Evolutionary conservation across 2,888 invertebrate species (phyloP), one percentile per base, ranked within the genome.

Genomic region (Epinotia ramella): DNA sequence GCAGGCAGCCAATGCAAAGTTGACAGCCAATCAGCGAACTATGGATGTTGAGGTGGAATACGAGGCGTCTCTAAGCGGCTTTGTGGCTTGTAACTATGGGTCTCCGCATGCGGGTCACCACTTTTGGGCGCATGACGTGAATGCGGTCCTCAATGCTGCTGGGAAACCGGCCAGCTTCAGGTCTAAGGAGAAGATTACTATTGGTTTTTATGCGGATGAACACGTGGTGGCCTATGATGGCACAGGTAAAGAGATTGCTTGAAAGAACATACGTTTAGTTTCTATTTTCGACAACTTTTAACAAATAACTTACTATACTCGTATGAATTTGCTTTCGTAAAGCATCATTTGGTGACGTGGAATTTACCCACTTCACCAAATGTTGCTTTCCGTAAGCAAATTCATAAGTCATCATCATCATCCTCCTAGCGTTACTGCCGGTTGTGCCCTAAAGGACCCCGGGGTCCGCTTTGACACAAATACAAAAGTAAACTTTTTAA

Each of bases 21-120:
- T 76, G 2, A 44, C 13, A 12, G 75, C 78, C 3, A 73, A 44
- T 12, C 66, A 64, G 49, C 77, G 76, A 3, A 62, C 56, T 3
- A 67, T 77, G 63, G 40, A 67, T 12, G 68, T 77, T 0, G 75
- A 78, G 28, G 71, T 78, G 0, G 71, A 76, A 12, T 76, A 72
- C 18, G 71, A 72, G 16, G 76, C 67, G n/a, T 67, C 62, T 53
- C 24, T 76, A 49, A 67, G 72, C 12, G 76, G 76, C n/a, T 3
- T 6, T 2, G 77, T 73, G 44, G 69, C 66, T 2, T 68, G 72
- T 12, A 77, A 69, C 49, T 77, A 73, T 24, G 68, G 69, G 4
- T 28, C 4, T 5, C 33, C 67, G 2, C 71, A 73, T 16, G 9
- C 66, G 9, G 73, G 73, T 28, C 77, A 77, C n/a, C 73, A 77